Conservation (phyloP, 1,140 invertebrate genomes). For the Trissolcus basalis region DNA sequence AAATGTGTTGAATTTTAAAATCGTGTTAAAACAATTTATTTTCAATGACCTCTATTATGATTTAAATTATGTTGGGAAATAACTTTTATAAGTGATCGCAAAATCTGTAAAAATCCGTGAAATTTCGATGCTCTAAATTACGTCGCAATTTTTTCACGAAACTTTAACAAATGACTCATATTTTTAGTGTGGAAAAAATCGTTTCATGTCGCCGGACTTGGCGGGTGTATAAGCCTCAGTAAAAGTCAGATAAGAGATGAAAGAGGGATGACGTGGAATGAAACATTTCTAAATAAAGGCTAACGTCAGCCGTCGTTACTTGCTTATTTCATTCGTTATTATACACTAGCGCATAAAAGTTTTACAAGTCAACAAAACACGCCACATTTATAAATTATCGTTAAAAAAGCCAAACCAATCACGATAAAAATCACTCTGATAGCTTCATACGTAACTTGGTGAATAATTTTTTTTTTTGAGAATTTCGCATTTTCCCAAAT, state of each 20-base stretch:
- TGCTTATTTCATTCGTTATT: constrained; percentile 36
- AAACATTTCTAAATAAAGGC: constrained; percentile 44
- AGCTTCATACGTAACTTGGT: constrained; percentile 8
- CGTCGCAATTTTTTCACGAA: neutral
- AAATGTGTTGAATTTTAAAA: too few species aligned
- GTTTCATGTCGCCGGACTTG: constrained; percentile 12
- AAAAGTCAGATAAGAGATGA: constrained; percentile 25
- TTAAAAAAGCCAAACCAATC: constrained; percentile 30
- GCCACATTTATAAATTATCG: constrained; percentile 44
- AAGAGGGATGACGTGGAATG: constrained; percentile 10
- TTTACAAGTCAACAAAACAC: constrained; percentile 33
- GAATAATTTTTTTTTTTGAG: constrained; percentile 32
- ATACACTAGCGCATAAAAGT: constrained; percentile 31
- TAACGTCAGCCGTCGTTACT: constrained; percentile 40
- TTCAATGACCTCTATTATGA: too few species aligned
- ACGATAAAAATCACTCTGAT: constrained; percentile 7
- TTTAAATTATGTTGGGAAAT: too few species aligned
- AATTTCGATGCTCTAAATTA: neutral
- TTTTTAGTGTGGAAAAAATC: constrained; percentile 5
- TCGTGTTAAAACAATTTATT: too few species aligned
- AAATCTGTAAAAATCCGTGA: neutral
- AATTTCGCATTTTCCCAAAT: too few species aligned
- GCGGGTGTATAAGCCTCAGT: constrained; percentile 14
- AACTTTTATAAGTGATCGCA: neutral
- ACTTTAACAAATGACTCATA: neutral